phyloP scores from a whole-genome alignment of 2,888 invertebrate genomes.

The Metalampra italica region DNA sequence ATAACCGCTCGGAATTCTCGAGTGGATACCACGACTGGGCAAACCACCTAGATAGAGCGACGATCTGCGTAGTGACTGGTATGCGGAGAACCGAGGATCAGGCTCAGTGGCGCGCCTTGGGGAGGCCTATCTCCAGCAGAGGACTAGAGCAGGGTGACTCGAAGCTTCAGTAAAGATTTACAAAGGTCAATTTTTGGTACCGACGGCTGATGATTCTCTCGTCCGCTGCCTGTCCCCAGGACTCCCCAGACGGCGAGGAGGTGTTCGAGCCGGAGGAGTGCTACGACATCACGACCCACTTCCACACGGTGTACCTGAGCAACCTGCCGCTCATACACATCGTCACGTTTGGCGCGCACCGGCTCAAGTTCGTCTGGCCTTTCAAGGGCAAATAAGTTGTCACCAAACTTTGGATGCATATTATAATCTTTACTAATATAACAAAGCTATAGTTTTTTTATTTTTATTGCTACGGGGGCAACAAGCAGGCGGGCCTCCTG shows the following conservation, averaged over 20 bases:
- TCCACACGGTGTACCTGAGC: slow-evolving; percentile 57
- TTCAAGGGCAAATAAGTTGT: slow-evolving; percentile 28
- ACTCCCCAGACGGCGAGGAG: slow-evolving; percentile 58
- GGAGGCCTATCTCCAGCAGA: not conserved
- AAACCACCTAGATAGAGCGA: not conserved
- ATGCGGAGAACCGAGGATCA: not conserved
- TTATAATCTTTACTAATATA: no score
- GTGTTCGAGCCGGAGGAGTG: slow-evolving; percentile 59
- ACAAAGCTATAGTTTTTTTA: no score
- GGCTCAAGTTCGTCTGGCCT: slow-evolving; percentile 58
- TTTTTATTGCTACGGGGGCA: no score
- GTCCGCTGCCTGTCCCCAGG: no score
- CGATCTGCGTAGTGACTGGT: not conserved
- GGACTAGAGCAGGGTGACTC: slow-evolving; percentile 2
- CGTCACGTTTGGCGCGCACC: slow-evolving; percentile 47
- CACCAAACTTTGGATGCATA: no score
- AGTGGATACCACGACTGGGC: no score
- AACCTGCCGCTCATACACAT: slow-evolving; percentile 65
- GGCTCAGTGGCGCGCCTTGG: not conserved
- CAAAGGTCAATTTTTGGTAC: no score
- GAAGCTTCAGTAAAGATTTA: no score
- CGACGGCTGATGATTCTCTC: no score
- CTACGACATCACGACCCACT: slow-evolving; percentile 63
- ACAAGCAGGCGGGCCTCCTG: no score
- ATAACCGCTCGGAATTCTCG: no score